Conservation (phyloP, 1,140 invertebrate species). For the Hyles euphorbiae region DNA sequence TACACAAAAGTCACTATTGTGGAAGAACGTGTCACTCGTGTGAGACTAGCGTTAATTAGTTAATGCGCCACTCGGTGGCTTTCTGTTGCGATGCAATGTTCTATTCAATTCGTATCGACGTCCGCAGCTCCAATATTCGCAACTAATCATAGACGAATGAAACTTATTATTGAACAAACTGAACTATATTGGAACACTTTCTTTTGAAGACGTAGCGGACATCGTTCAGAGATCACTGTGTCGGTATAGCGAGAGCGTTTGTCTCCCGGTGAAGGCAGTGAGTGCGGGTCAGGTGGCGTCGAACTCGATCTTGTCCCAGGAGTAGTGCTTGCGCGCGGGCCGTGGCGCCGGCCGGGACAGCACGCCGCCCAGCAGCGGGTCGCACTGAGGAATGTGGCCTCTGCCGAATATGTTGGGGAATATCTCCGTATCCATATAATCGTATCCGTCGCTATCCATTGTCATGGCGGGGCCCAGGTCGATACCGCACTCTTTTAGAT, state of each 20-base stretch:
- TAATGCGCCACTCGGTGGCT: conserved; percentile 32
- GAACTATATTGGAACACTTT: no score
- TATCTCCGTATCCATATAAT: conserved; percentile 63
- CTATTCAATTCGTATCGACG: neutral
- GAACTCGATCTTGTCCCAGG: conserved; percentile 69
- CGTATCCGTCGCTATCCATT: conserved; percentile 49
- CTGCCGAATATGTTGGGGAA: conserved; percentile 63
- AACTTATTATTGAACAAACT: no score
- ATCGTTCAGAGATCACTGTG: conserved; percentile 41
- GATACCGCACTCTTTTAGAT: conserved; percentile 60
- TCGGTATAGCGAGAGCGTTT: conserved; percentile 32
- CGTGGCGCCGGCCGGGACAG: conserved; percentile 53
- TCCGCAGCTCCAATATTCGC: no score
- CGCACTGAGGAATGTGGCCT: conserved; percentile 61
- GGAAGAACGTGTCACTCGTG: conserved; percentile 54
- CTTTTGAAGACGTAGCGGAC: conserved; percentile 1
- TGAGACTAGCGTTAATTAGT: conserved; percentile 48
- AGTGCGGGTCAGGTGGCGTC: conserved; percentile 66
- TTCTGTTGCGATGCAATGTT: conserved; percentile 12
- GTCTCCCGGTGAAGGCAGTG: neutral
- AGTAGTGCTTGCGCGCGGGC: conserved; percentile 61
- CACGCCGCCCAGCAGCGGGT: conserved; percentile 67
- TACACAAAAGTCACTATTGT: conserved; percentile 41
- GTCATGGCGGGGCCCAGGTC: conserved; percentile 54
- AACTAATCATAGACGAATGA: no score